These are phyloP conservation scores for Cantharis rufa DNA, from an alignment of 2,888 invertebrate species.

Conservation along the genomic window DNA sequence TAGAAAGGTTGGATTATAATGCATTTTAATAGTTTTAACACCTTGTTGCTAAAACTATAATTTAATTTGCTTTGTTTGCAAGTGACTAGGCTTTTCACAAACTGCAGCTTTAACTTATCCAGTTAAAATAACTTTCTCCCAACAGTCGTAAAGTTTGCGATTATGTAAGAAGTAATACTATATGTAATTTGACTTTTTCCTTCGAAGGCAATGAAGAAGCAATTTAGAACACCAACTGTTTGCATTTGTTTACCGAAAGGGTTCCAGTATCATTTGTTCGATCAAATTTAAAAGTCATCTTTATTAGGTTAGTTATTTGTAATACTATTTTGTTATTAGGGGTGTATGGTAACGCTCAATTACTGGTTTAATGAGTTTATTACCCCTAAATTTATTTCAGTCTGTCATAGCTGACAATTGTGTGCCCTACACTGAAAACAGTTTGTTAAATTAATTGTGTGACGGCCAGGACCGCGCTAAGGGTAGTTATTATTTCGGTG, in stretches of 20 bases:
- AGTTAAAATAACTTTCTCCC: slow-evolving; percentile 7
- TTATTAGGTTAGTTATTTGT: neutral
- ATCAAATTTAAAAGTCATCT: neutral
- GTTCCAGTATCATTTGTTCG: slow-evolving; percentile 8
- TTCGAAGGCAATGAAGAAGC: slow-evolving; percentile 19
- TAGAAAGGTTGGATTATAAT: slow-evolving; percentile 12
- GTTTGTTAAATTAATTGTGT: no score
- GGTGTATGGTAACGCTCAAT: neutral
- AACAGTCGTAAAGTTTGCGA: slow-evolving; percentile 7
- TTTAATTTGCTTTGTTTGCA: slow-evolving; percentile 4
- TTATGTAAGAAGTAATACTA: slow-evolving; percentile 10
- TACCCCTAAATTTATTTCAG: neutral
- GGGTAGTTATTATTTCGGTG: no score
- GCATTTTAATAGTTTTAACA: slow-evolving; percentile 3
- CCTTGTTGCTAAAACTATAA: slow-evolving; percentile 4
- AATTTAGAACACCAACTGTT: slow-evolving; percentile 26
- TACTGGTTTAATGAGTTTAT: neutral
- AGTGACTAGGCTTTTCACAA: neutral
- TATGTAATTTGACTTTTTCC: slow-evolving; percentile 21
- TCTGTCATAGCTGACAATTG: neutral
- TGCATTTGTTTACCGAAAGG: slow-evolving; percentile 18
- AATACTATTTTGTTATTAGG: neutral
- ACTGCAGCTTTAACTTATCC: slow-evolving; percentile 8
- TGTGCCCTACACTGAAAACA: neutral
- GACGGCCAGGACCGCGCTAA: no score